Base-by-base conservation (phyloP, 2,888 invertebrate genomes). In the Campoplex nolae region DNA sequence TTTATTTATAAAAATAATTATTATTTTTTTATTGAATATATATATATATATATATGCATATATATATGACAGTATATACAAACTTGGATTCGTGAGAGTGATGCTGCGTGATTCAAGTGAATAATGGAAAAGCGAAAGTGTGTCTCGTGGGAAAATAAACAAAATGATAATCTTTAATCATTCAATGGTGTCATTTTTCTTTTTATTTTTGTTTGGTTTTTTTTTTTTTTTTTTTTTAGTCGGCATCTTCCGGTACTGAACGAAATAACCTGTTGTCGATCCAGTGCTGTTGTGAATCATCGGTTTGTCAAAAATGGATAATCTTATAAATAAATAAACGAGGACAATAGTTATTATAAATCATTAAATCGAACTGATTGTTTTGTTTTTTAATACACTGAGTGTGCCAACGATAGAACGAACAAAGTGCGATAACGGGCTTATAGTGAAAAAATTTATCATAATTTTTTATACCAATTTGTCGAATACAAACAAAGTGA, bases 61-160 rank as follows among this genome's bases (percentile, higher is more conserved):
- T 23, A 23, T 23, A 74, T 28, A 32, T 28, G 23, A 81, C 62
- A 51, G 9, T 42, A 68, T 54, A 45, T 13, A 45, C 45, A 38
- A 77, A 51, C 67, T 65, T 32, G 51, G 62, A 56, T 79, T 85
- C 78, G 85, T 74, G 74, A 83, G 74, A 83, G 83, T 85, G 83
- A 74, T 68, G 78, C 78, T 78, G 74, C 68, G 71, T 62, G 18
- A 75, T 42, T 70, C n/a, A 28, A 71, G 23, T 51, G 48, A 70
- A 75, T 23, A 48, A 68, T 75, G 58, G 51, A 42, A 62, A 67
- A 45, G 62, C 51, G 56, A 51, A 67, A 67, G 45, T 51, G 79
- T 48, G 54, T 73, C 32, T 76, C 38, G 32, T 42, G 35, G 28
- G 9, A 23, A 56, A 79, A 74, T 38, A 70, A 56, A 71, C 7